These are phyloP conservation scores for Homarus americanus DNA, from an alignment of 1,140 invertebrate species.

Conservation along the genomic window DNA sequence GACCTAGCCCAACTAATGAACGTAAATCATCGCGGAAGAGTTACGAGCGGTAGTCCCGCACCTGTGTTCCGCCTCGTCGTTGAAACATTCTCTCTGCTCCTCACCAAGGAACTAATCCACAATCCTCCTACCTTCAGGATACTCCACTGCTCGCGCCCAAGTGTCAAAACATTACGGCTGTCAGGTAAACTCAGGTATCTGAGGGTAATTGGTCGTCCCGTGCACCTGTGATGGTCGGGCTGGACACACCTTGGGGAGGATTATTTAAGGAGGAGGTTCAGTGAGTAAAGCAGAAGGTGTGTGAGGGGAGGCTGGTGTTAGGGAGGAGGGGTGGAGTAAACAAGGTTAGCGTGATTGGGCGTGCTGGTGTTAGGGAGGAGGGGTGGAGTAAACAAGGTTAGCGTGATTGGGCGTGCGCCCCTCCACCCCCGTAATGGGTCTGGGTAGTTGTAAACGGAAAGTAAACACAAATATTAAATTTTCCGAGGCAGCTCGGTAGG, in stretches of 20 bases:
- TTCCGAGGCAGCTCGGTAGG: no score
- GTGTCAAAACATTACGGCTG: conserved; percentile 21
- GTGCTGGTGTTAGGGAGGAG: no score
- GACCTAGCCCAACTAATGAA: conserved; percentile 35
- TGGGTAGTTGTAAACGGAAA: background rate
- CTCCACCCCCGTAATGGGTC: background rate
- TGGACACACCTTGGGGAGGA: no score
- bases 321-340: background rate
- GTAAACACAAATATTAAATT: conserved; percentile 14
- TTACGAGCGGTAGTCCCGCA: background rate
- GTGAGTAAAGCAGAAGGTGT: background rate
- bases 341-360: conserved; percentile 3
- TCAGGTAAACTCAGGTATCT: conserved; percentile 10
- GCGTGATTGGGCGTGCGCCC: background rate
- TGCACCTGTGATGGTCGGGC: no score
- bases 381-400: conserved; percentile 8
- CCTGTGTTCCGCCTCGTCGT: no score
- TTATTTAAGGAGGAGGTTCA: no score
- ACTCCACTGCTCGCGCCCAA: conserved; percentile 26
- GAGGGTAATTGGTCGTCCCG: background rate
- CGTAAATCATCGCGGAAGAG: conserved; percentile 26
- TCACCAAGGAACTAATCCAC: no score
- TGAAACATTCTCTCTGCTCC: background rate
- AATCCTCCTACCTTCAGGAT: background rate
- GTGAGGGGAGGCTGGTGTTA: no score